Conservation (phyloP, 2,113 vertebrate species). For the Channa argus region DNA sequence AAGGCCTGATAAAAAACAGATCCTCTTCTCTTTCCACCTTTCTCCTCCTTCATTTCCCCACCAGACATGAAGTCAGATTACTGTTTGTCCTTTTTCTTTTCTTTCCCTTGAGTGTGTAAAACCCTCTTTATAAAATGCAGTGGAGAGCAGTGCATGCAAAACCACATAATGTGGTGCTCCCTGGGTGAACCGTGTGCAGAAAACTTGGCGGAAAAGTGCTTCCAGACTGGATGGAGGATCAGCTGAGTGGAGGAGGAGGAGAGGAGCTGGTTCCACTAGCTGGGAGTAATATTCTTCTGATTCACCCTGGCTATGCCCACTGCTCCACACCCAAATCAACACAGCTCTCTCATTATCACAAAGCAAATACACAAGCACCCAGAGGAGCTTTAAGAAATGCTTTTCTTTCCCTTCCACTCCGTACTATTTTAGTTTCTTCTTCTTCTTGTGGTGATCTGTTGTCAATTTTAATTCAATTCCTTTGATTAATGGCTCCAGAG, state of each 20-base stretch:
- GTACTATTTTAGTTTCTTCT: background rate
- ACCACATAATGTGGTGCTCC: slow-evolving; percentile 91
- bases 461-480: slow-evolving; percentile 25
- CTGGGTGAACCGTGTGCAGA: slow-evolving; percentile 91
- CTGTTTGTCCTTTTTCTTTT: slow-evolving; percentile 26
- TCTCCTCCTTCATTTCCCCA: slow-evolving; percentile 49
- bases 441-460: slow-evolving; percentile 10
- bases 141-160: slow-evolving; percentile 80
- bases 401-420: background rate
- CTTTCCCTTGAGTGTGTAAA: slow-evolving; percentile 64
- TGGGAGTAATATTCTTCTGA: slow-evolving; percentile 51
- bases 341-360: slow-evolving; percentile 40
- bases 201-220: slow-evolving; percentile 81
- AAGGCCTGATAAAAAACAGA: slow-evolving; percentile 83
- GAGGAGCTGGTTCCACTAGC: slow-evolving; percentile 8
- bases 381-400: slow-evolving; percentile 35
- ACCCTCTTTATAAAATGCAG: slow-evolving; percentile 81
- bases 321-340: slow-evolving; percentile 45
- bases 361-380: slow-evolving; percentile 48
- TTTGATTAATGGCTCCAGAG: background rate
- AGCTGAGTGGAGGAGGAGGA: slow-evolving; percentile 35
- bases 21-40: slow-evolving; percentile 20
- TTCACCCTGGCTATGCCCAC: slow-evolving; percentile 41
- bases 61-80: slow-evolving; percentile 75
- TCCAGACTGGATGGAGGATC: slow-evolving; percentile 55